Base-by-base conservation (phyloP, 2,113 vertebrate species). In the Colius striatus region DNA sequence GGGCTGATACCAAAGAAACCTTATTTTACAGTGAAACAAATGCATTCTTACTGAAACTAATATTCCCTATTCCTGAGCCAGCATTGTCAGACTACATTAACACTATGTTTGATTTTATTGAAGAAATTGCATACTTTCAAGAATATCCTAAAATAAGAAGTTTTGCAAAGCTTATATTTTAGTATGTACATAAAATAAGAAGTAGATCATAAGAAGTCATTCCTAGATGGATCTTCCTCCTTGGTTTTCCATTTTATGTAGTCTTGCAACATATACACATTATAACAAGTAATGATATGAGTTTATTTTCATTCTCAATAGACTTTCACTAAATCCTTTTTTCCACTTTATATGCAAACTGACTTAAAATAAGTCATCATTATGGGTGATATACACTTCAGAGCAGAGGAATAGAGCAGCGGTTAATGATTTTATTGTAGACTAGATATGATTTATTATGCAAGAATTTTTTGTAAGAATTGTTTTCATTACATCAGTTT, bases 1-100 rank as follows among this genome's bases (percentile, higher is more conserved):
- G 90, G 94, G 91, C 87, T 96, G 90, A 95, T 97, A 95, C 83
- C 20, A 63, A 92, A 83, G 90, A 96, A 97, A 88, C 57, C 60
- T 90, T 96, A 95, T 95, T 97, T 97, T 95, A 97, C 62, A 85
- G 68, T 89, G 84, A 95, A 97, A 92, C 91, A 93, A 95, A 95
- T 94, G 94, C 88, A 96, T 97, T 97, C 82, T 96, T 95, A 89
- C 77, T 96, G 84, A 97, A 97, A 91, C 66, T 92, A 96, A 93
- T 97, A 97, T 92, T 97, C 90, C 57, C 77, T 95, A 96, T 94
- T 97, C 68, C 89, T 84, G 34, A 94, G 58, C 73, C 73, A 93
- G 89, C 67, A 74, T 7, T 89, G 90, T 93, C 89, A 95, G 65
- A 57, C 47, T 96, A 95, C 96, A 98, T 95, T 91, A 96, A 96